These are phyloP conservation scores for Mesorhabditis sp. DNA, from an alignment of 2,888 invertebrate species.

Conservation along the genomic window DNA sequence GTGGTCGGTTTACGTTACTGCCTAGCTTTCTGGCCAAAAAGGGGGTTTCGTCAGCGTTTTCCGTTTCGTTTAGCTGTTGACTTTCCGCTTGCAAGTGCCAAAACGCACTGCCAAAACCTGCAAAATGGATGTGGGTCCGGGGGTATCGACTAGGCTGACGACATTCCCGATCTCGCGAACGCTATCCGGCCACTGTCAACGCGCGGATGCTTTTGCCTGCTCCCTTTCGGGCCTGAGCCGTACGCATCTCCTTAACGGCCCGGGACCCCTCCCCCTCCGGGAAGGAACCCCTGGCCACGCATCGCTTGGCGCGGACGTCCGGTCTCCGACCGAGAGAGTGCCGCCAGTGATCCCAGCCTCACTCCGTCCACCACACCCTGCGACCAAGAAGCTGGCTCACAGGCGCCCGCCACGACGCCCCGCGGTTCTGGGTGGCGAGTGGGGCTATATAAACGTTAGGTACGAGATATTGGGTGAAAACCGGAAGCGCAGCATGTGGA, in stretches of 20 bases:
- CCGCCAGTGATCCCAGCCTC: conserved; percentile 37
- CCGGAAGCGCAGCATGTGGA: too few relatives aligned
- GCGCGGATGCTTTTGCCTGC: conserved; percentile 51
- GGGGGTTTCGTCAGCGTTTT: too few relatives aligned
- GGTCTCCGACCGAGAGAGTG: conserved; percentile 37
- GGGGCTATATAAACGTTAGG: conserved; percentile 2
- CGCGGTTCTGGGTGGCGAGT: conserved; percentile 14
- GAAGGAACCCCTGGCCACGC: conserved; percentile 37
- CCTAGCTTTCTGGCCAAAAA: too few relatives aligned
- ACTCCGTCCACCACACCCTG: conserved; percentile 39
- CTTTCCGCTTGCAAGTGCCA: too few relatives aligned
- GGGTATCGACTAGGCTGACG: conserved; percentile 34
- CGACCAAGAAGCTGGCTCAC: conserved; percentile 45
- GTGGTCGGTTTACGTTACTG: too few relatives aligned
- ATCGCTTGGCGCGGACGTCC: conserved; percentile 45
- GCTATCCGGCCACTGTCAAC: conserved; percentile 47
- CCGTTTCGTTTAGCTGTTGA: too few relatives aligned
- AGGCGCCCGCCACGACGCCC: conserved; percentile 40
- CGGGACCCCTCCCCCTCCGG: conserved; percentile 32
- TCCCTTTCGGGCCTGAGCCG: conserved; percentile 52
- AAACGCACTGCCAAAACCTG: too few relatives aligned
- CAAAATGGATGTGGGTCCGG: conserved; percentile 33
- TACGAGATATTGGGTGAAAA: neutral
- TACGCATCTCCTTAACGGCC: conserved; percentile 46
- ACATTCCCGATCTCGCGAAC: conserved; percentile 30